Conservation (phyloP, 1,140 invertebrate species). For the Drosophila tristis region DNA sequence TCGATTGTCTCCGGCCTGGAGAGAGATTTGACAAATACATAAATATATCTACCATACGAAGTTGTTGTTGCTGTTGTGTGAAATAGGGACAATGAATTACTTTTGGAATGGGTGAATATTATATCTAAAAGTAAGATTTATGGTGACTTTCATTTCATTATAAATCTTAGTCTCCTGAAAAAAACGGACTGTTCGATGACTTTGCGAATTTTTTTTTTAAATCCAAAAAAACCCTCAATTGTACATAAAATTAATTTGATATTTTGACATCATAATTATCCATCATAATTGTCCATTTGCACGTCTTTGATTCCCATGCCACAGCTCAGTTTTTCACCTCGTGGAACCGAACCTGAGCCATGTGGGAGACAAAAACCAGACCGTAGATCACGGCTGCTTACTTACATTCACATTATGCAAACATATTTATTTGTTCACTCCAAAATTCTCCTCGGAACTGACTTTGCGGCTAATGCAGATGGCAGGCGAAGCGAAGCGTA, state of each 20-base stretch:
- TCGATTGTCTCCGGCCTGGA: conserved; percentile 40
- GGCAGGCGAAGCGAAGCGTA: conserved; percentile 73
- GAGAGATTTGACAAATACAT: conserved; percentile 32
- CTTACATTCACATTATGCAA: conserved; percentile 37
- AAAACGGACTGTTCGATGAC: too few relatives aligned
- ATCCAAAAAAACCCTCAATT: too few relatives aligned
- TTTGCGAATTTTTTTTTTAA: too few relatives aligned
- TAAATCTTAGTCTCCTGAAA: too few relatives aligned
- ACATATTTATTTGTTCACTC: conserved; percentile 44
- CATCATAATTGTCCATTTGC: conserved; percentile 6
- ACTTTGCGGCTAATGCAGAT: conserved; percentile 77
- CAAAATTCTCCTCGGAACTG: conserved; percentile 42
- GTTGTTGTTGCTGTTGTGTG: background rate
- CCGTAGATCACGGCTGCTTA: conserved; percentile 51
- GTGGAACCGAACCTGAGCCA: background rate
- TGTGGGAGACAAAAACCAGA: conserved; percentile 4
- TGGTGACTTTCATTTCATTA: too few relatives aligned
- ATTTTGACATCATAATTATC: background rate
- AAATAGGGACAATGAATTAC: background rate
- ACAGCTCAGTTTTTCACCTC: too few relatives aligned
- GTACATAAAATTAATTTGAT: too few relatives aligned
- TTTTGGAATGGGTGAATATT: too few relatives aligned
- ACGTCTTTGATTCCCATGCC: background rate
- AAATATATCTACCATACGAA: conserved; percentile 2
- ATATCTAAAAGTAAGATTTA: too few relatives aligned